Conservation (phyloP, 2,113 vertebrate genomes). For the Leucopsar rothschildi region DNA sequence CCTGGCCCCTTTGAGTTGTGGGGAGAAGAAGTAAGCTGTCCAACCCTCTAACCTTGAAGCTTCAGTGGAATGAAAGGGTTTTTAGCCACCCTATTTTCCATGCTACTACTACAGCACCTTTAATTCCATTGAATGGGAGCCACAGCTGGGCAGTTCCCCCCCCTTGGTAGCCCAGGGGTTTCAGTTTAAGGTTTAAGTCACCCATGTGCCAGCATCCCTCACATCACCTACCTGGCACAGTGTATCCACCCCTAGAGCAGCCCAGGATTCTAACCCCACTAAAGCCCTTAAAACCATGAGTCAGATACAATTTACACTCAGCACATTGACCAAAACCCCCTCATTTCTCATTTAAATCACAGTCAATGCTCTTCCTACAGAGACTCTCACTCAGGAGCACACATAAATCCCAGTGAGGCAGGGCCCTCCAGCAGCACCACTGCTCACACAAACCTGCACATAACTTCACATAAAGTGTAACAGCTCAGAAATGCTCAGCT, state of each 20-base stretch:
- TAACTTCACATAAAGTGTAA: too few relatives aligned
- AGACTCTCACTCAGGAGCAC: neutral
- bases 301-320: neutral
- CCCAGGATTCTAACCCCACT: neutral
- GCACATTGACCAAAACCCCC: neutral
- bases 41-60: neutral
- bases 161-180: neutral
- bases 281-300: neutral
- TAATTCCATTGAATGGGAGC: neutral
- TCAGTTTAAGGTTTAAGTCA: neutral
- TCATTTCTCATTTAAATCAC: neutral
- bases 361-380: neutral
- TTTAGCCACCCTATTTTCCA: neutral
- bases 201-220: rapidly evolving
- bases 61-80: neutral
- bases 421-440: neutral
- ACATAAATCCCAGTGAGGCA: rapidly evolving
- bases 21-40: neutral
- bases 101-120: neutral
- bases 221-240: neutral
- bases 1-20: rapidly evolving
- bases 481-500: neutral
- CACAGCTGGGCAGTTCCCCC: rapidly evolving
- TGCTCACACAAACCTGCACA: neutral
- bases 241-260: neutral